A percentile compares a stretch with the other conserved stretches of the same genome.
Evolutionary conservation across 1,140 invertebrate genomes (phyloP).

Genomic region (Drosophila seguyi): DNA sequence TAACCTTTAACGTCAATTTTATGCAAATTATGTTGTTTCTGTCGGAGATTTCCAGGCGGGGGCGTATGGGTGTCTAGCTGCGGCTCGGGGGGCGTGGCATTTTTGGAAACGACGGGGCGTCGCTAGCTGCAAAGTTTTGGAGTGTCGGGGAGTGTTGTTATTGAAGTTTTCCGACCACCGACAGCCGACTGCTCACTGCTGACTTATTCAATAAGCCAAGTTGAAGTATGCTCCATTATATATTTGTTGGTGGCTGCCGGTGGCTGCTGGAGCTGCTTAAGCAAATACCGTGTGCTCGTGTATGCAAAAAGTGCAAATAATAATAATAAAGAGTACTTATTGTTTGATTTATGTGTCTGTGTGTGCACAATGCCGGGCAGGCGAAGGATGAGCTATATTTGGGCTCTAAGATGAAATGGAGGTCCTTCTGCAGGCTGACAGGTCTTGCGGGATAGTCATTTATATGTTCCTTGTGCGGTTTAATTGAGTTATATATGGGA

Average conservation of each 20-base stretch:
- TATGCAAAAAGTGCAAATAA: constrained; percentile 85
- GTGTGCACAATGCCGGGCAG: constrained; percentile 66
- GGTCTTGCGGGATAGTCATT: not conserved
- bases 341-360: constrained; percentile 85
- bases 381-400: constrained; percentile 34
- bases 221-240: constrained; percentile 80
- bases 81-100: constrained; percentile 59
- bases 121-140: constrained; percentile 64
- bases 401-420: constrained; percentile 11
- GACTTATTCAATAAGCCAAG: constrained; percentile 85
- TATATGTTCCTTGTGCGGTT: not conserved
- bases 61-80: constrained; percentile 23
- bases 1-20: constrained; percentile 85
- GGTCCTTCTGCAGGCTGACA: not conserved
- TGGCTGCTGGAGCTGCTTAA: constrained; percentile 66
- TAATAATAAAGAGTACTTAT: constrained; percentile 85
- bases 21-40: constrained; percentile 84
- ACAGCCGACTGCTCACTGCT: constrained; percentile 55
- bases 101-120: constrained; percentile 71
- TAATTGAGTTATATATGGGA: constrained; percentile 17
- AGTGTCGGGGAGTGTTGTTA: constrained; percentile 71
- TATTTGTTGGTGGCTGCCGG: constrained; percentile 50
- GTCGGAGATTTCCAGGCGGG: constrained; percentile 34
- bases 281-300: constrained; percentile 69
- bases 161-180: constrained; percentile 66